Conservation (phyloP, 2,113 vertebrate genomes). For the Leptobrachium ailaonicum region DNA sequence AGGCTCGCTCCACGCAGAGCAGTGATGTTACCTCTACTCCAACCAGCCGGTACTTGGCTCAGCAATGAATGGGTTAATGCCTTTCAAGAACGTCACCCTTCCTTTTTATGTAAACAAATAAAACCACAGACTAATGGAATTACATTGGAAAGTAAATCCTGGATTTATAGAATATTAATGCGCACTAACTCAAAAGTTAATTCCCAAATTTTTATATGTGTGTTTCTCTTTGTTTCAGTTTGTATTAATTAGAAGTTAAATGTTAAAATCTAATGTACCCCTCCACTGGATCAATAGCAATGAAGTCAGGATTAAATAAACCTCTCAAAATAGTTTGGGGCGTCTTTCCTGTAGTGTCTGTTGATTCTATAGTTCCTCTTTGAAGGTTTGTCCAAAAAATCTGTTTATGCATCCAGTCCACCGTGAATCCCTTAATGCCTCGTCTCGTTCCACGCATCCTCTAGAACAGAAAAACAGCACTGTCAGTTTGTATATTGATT, state of each 20-base stretch:
- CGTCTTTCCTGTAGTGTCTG: constrained; percentile 76
- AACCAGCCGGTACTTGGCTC: too few species aligned
- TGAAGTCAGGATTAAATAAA: constrained; percentile 69
- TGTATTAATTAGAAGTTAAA: not conserved
- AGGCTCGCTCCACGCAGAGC: too few species aligned
- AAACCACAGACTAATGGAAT: too few species aligned
- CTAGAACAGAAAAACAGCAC: constrained; percentile 64
- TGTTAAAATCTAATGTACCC: constrained; percentile 71
- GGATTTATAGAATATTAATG: too few species aligned
- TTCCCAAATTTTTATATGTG: too few species aligned
- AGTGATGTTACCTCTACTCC: too few species aligned
- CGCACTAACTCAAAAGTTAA: too few species aligned
- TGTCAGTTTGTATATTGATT: not conserved
- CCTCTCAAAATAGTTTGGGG: constrained; percentile 70
- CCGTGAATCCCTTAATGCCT: constrained; percentile 81
- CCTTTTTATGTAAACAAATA: too few species aligned
- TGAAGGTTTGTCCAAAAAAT: constrained; percentile 80
- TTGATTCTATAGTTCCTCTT: constrained; percentile 79
- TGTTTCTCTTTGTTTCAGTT: not conserved
- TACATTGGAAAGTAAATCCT: too few species aligned
- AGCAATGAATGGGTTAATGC: too few species aligned
- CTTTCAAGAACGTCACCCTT: too few species aligned
- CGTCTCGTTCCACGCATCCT: constrained; percentile 75
- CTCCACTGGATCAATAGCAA: constrained; percentile 77
- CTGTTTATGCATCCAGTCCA: constrained; percentile 84